Conservation (phyloP, 2,888 invertebrate genomes). For the Tyria jacobaeae region DNA sequence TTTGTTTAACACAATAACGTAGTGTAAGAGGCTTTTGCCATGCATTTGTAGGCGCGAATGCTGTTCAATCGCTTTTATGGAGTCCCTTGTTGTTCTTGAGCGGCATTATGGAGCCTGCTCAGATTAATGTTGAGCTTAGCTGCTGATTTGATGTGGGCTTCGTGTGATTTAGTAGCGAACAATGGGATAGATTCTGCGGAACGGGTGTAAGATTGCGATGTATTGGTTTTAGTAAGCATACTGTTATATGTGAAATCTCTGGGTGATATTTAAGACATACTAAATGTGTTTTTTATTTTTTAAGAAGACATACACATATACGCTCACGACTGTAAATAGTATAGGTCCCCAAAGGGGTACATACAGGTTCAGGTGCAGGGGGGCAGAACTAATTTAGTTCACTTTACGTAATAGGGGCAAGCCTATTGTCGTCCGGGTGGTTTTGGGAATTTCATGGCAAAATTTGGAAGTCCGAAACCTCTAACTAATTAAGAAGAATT, state of each 20-base stretch:
- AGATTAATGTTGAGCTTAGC: constrained; percentile 38
- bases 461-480: too few species aligned
- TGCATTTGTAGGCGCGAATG: constrained; percentile 62
- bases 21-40: constrained; percentile 57
- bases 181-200: constrained; percentile 22
- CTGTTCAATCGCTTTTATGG: constrained; percentile 59
- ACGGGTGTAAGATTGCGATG: constrained; percentile 14
- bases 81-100: constrained; percentile 60
- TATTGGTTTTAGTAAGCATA: constrained; percentile 6
- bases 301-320: too few species aligned
- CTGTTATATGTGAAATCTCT: background rate
- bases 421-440: too few species aligned
- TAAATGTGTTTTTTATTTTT: too few species aligned
- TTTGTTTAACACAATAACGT: constrained; percentile 64
- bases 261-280: background rate
- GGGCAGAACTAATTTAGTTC: too few species aligned
- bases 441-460: too few species aligned
- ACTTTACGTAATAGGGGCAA: too few species aligned
- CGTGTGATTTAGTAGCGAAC: constrained; percentile 35
- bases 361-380: too few species aligned
- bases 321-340: too few species aligned
- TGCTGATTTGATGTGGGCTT: constrained; percentile 48
- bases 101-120: constrained; percentile 41
- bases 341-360: too few species aligned
- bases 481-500: too few species aligned